Evolutionary conservation across 2,113 vertebrate genomes (phyloP).

Genomic region (Nycticryphes semicollaris): DNA sequence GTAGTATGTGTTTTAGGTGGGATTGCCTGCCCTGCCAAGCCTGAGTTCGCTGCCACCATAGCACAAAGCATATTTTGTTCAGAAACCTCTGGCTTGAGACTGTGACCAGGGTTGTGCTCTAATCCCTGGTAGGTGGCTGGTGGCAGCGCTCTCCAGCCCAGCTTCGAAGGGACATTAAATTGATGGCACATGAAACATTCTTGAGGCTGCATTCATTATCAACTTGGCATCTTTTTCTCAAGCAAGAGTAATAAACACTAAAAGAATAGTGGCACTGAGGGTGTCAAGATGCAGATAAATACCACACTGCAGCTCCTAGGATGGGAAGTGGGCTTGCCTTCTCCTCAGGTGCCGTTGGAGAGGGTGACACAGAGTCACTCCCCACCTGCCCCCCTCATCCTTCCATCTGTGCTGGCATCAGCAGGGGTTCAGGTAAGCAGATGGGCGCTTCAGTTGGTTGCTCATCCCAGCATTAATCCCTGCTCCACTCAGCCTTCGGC

Average conservation of each 20-base stretch:
- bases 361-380: not conserved
- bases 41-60: not conserved
- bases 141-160: not conserved
- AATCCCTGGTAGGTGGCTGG: rapidly evolving
- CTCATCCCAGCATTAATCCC: not conserved
- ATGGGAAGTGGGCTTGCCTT: not conserved
- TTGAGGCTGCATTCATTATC: not conserved
- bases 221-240: not conserved
- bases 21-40: not conserved
- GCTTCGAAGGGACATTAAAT: not conserved
- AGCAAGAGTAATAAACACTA: not conserved
- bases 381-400: not conserved
- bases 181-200: not conserved
- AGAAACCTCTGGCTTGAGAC: not conserved
- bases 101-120: not conserved
- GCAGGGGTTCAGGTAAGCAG: not conserved
- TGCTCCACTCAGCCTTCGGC: rapidly evolving
- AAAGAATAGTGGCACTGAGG: not conserved
- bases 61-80: not conserved
- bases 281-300: not conserved
- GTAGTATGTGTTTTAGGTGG: not conserved
- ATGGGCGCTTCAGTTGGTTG: not conserved
- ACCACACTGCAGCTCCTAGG: not conserved
- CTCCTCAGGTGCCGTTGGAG: not conserved
- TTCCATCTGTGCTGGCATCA: not conserved